Evolutionary conservation across 2,797 vertebrate genomes (phyloP), one percentile per base, ranked within the genome.

Genomic region (Strix occidentalis): DNA sequence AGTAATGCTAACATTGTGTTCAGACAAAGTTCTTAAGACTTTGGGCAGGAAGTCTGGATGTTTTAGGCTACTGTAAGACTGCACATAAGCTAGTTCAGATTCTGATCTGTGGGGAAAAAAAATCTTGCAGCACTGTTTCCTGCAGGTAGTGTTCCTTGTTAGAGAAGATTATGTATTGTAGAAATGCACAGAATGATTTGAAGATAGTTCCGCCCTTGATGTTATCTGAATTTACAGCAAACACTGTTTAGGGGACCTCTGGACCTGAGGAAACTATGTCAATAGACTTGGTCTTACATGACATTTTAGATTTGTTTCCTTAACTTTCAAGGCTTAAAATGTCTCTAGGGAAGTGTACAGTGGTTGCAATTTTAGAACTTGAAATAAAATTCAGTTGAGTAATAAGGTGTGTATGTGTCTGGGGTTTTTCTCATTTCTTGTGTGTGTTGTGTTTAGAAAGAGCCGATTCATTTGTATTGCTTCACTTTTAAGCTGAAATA

Each of bases 221-320:
- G 7, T 94, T 92, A 41, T 5, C 21, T 81, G 60, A 63, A 72
- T 74, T 71, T 63, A 28, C 16, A 87, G 31, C 13, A 78, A 25
- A n/a, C 0, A 0, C 56, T 87, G 8, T 86, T 87, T 46, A 63
- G 51, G 25, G 7, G 7, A 29, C 57, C 17, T 81, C 13, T 74
- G 39, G 16, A 18, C 43, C 83, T 61, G 3, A 48, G n/a, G 41
- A 65, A 90, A 45, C 43, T 50, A 8, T 29, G 12, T 53, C 0
- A 0, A 48, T 86, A 64, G 21, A 16, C 19, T 56, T 0, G 1
- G 25, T 83, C 5, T 43, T 65, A 24, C 0, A 0, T 81, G 35
- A 50, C 26, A 19, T 33, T 66, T 75, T 57, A 45, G 24, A 50
- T 61, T 65, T 72, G 45, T 83, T 83, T 84, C 20, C 23, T 29